phyloP scores from a whole-genome alignment of 2,888 invertebrate genomes.

The Flabesymbios commensalis region DNA sequence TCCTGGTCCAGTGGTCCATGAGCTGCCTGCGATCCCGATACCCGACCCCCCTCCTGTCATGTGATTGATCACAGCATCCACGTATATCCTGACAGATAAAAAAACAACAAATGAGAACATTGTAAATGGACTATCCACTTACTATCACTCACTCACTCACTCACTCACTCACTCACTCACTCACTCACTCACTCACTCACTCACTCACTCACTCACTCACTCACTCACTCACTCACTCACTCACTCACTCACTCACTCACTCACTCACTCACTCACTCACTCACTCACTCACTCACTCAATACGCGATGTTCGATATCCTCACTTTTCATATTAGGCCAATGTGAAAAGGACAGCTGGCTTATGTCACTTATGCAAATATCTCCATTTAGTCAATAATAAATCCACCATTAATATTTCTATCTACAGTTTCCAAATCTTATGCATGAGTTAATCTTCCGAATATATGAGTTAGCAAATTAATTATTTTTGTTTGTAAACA shows the following conservation, averaged over 20 bases:
- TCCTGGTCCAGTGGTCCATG: slow-evolving; percentile 52
- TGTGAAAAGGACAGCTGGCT: no score
- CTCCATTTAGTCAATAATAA: no score
- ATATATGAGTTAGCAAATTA: no score
- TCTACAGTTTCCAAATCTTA: no score
- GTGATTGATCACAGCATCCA: slow-evolving; percentile 80
- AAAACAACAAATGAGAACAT: background rate
- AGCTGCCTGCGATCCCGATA: slow-evolving; percentile 67
- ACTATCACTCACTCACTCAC: background rate
- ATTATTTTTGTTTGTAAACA: no score
- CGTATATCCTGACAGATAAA: slow-evolving; percentile 71
- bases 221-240: background rate
- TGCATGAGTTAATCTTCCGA: no score
- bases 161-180: background rate
- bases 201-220: background rate
- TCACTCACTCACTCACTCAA: background rate
- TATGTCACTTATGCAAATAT: no score
- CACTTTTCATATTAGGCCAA: no score
- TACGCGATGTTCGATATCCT: no score
- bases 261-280: background rate
- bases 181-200: background rate
- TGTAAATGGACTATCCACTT: background rate
- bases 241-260: no score
- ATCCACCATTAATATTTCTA: no score
- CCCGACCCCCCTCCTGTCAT: slow-evolving; percentile 71